Base-by-base conservation (phyloP, 2,888 invertebrate species). In the Thymelicus acteon region DNA sequence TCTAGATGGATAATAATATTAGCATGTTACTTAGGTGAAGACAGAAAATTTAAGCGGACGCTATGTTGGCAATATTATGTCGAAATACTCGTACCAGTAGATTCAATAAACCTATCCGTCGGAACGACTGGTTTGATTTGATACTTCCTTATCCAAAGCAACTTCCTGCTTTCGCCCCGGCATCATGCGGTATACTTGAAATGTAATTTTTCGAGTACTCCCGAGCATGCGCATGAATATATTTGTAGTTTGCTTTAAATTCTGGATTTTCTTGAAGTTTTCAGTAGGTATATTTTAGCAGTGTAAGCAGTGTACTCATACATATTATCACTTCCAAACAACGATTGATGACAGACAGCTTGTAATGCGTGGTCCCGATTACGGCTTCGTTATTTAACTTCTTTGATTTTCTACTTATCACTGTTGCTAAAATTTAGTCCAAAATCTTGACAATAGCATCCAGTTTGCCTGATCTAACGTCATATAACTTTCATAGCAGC, bases 221-320 rank as follows among this genome's bases (percentile, higher is more conserved):
- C 52, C 64, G 54, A 52, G 64, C 54, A 52, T 64, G 64, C 52
- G 52, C 40, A 52, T 64, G 64, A 54, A 64, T 64, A 64, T 52
- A 52, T 40, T 19, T 52, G 40, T 64, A 19, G 19, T 64, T 37
- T 63, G 39, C 7, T 54, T 64, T 64, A 40, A 19, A 15, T 52
- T 39, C 37, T 39, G 49, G 63, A 40, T 62, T 64, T 54, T 66
- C 7, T 60, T 40, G n/a, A 40, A 60, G 39, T 40, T 60, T 15
- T 15, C 5, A 57, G 44, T 19, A n/a, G n/a, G n/a, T n/a, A 52
- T 19, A 8, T 12, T 7, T 19, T 2, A 52, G 8, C 52, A 12
- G 19, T 52, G 52, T 52, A 7, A 47, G 13, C 5, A 13, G 15
- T 44, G 44, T 12, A 44, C 12, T 12, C 44, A 12, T 44, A 12